phyloP scores from a whole-genome alignment of 1,140 invertebrate genomes.

The Meloidogyne exigua region DNA sequence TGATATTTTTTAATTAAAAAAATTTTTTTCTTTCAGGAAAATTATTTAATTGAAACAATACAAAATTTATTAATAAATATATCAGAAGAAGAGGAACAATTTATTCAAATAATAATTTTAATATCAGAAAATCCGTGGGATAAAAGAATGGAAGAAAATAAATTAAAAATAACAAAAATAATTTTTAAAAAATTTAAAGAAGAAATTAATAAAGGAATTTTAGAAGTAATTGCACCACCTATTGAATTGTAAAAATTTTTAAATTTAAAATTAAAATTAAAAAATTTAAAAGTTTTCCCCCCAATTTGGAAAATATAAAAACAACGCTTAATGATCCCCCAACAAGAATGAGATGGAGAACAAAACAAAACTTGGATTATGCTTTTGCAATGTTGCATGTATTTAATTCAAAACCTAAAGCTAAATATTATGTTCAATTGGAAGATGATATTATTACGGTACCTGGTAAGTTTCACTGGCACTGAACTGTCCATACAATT shows the following conservation, averaged over 20 bases:
- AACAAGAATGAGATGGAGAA: conserved; percentile 22
- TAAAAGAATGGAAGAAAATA: not conserved
- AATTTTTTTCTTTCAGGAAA: conserved; percentile 18
- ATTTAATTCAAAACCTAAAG: not conserved
- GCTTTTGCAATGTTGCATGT: conserved; percentile 26
- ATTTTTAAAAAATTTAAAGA: conserved; percentile 10
- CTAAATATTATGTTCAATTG: conserved; percentile 27
- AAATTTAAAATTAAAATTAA: not conserved
- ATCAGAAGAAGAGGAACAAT: conserved; percentile 24
- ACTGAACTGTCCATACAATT: no score
- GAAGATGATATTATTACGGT: conserved; percentile 31
- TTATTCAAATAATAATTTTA: conserved; percentile 29
- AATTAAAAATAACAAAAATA: not conserved
- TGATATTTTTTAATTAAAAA: not conserved
- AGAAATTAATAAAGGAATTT: conserved; percentile 16
- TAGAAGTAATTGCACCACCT: conserved; percentile 28
- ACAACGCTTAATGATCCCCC: conserved; percentile 23
- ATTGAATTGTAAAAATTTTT: conserved; percentile 13
- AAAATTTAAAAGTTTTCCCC: conserved; percentile 17
- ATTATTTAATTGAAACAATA: conserved; percentile 26
- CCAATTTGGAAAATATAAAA: conserved; percentile 12
- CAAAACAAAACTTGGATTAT: conserved; percentile 34
- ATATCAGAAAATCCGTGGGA: conserved; percentile 29
- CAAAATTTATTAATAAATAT: conserved; percentile 24
- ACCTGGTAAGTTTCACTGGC: not conserved